Base-by-base conservation (phyloP, 2,113 vertebrate species). In the Myrmecobius fasciatus region DNA sequence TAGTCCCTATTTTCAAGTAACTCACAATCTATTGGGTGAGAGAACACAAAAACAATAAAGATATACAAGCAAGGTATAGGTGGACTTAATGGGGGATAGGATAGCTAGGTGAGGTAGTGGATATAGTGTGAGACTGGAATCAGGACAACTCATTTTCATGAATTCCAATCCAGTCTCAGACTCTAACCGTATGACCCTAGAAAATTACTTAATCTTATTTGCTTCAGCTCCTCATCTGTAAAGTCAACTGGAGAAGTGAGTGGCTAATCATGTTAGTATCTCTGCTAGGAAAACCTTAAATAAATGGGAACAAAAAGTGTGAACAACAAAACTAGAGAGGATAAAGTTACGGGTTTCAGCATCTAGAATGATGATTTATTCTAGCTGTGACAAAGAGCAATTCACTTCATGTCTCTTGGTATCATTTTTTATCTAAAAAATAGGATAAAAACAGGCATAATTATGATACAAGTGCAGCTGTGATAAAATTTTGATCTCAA, bases 391-490 rank as follows among this genome's bases (percentile, higher is more conserved):
- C 60, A 75, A 75, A 20, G 36, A 20, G 60, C 36, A 75, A 75
- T 14, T 75, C 36, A n/a, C 14, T 75, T 75, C 4, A 17, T 75
- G 3, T n/a, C 14, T 75, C 14, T n/a, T n/a, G 31, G 1, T 75
- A 1, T n/a, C 3, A 67, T 67, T n/a, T 75, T 67, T 36, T 75
- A 20, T 20, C 14, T n/a, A 75, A 75, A 75, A 67, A 75, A n/a
- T n/a, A 14, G 36, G 60, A 75, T n/a, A 36, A 36, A n/a, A 36
- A 1, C 31, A 67, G 36, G 31, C 14, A 36, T 67, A 75, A 6
- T 1, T n/a, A n/a, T 20, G 17, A n/a, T n/a, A n/a, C 36, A 20
- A n/a, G 1, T n/a, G 31, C 31, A 6, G 3, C 7, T n/a, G 36
- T 75, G 60, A 75, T n/a, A 75, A 75, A 5, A 4, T 4, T 20